phyloP scores from a whole-genome alignment of 2,888 invertebrate genomes.

The Carabus problematicus region DNA sequence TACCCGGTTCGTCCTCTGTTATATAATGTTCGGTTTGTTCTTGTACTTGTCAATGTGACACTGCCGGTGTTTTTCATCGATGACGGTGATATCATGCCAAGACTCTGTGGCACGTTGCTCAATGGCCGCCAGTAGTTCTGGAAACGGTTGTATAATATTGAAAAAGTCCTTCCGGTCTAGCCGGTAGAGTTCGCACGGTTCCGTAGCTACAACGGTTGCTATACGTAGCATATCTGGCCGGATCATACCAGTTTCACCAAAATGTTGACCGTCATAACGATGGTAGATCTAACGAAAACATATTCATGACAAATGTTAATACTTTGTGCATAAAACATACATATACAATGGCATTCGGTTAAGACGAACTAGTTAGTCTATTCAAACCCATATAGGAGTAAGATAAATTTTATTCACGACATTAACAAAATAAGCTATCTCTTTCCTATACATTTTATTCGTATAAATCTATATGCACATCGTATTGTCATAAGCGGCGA shows the following conservation, averaged over 20 bases:
- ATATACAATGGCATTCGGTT: no score
- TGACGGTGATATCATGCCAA: slow-evolving; percentile 61
- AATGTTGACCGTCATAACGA: slow-evolving; percentile 65
- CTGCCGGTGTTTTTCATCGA: slow-evolving; percentile 55
- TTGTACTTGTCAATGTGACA: slow-evolving; percentile 29
- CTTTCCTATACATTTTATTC: no score
- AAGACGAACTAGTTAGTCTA: no score
- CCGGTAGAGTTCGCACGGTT: slow-evolving; percentile 58
- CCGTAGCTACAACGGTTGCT: slow-evolving; percentile 57
- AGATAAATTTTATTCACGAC: no score
- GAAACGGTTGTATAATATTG: slow-evolving; percentile 58
- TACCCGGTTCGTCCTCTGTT: slow-evolving; percentile 44
- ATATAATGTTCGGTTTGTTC: slow-evolving; percentile 31
- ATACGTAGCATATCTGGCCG: slow-evolving; percentile 54
- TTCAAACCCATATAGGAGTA: no score
- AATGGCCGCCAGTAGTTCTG: slow-evolving; percentile 60
- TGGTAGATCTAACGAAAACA: slow-evolving; percentile 57
- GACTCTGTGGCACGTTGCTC: slow-evolving; percentile 60
- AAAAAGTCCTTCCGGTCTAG: slow-evolving; percentile 58
- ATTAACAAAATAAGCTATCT: no score
- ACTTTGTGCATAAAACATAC: neutral
- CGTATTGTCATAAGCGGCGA: no score
- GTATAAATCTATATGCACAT: no score
- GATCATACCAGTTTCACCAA: slow-evolving; percentile 62
- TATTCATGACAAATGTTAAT: neutral